phyloP scores from a whole-genome alignment of 53 echinoderm and acorn worm genomes.

The Luidia sarsii region DNA sequence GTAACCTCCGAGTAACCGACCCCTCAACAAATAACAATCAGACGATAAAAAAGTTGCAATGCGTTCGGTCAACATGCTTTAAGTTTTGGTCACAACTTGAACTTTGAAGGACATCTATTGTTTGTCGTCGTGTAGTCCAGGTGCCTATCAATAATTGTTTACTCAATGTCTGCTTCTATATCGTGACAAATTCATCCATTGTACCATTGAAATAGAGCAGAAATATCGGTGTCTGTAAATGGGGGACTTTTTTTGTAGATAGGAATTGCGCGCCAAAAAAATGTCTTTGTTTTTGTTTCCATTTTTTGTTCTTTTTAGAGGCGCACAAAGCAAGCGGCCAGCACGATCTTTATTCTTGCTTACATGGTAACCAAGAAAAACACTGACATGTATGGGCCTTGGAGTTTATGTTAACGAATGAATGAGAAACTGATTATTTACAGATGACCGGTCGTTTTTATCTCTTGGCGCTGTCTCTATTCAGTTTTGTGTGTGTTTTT shows the following conservation, averaged over 20 bases:
- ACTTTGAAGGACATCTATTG: conserved; percentile 6
- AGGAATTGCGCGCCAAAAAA: conserved; percentile 5
- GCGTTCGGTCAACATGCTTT: background rate
- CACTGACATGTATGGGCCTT: too few species aligned
- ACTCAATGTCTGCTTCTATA: conserved; percentile 33
- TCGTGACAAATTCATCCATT: background rate
- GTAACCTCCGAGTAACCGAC: background rate
- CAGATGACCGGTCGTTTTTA: too few species aligned
- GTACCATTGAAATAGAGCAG: conserved; percentile 49
- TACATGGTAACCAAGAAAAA: too few species aligned
- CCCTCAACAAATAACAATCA: background rate
- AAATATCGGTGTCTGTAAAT: conserved; percentile 3
- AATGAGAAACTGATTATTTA: too few species aligned
- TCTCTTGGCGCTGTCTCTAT: too few species aligned
- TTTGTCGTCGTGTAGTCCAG: conserved; percentile 7
- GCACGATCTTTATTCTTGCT: conserved; percentile 8
- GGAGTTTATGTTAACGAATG: too few species aligned
- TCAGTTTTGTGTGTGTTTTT: too few species aligned
- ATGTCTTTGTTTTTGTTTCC: conserved; percentile 1
- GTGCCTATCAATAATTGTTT: conserved; percentile 45
- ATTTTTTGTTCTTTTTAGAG: too few species aligned
- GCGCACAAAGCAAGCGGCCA: too few species aligned
- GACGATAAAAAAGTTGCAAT: background rate
- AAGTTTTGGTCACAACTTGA: background rate
- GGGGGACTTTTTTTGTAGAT: background rate